Base-by-base conservation (phyloP, 2,113 vertebrate species). In the Anas platyrhynchos region DNA sequence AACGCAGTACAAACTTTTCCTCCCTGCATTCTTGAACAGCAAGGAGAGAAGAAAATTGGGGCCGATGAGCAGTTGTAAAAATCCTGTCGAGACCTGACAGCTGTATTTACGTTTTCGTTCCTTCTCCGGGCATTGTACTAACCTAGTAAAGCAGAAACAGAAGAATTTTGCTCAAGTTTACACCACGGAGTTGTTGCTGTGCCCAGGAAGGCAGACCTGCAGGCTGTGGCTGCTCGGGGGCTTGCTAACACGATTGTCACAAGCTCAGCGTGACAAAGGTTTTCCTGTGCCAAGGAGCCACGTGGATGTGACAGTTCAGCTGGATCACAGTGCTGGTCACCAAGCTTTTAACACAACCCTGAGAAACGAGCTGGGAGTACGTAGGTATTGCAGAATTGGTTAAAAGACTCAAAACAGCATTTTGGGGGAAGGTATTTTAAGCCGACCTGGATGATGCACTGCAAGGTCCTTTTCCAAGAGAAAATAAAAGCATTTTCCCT, bases 271-370 rank as follows among this genome's bases (percentile, higher is more conserved):
- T 1, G 3, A 46, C 4, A 6, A 56, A 67, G 79, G 20, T 25
- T 55, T 43, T 82, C 72, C 54, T 17, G 2, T 4, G 7, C n/a
- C 27, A 71, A 71, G 2, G 27, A 56, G 22, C 48, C 56, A 9
- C 32, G 34, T 50, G 66, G 61, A 62, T 69, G 16, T 5, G 41
- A 56, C 34, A 21, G 12, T 4, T 78, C 3, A 56, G 32, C 0
- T 8, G 34, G 32, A 73, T 41, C 22, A 2, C 61, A 69, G 50
- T 15, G 32, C 61, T 56, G 52, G 13, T 79, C 43, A 63, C 66
- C 92, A 96, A 95, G 75, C 44, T 91, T 36, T 67, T 85, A 88
- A 77, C 82, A 56, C 63, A 91, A 88, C 62, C 93, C 61, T 56
- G 59, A 83, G 74, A 90, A 96, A 93, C 77, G 46, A n/a, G 43